phyloP scores from a whole-genome alignment of 92 coral and sea anemone genomes.

The Bergia puertoricense region DNA sequence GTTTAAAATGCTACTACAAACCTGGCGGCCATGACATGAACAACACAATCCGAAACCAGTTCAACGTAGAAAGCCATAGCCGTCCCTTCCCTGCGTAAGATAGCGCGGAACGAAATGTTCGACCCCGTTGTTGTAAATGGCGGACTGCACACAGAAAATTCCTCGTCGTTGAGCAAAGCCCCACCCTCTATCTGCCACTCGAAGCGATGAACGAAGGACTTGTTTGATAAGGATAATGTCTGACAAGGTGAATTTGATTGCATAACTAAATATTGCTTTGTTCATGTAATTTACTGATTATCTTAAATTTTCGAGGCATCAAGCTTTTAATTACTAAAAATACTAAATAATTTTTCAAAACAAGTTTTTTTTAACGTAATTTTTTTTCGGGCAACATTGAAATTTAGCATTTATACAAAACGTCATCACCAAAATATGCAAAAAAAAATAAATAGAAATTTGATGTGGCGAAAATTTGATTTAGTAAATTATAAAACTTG shows the following conservation, averaged over 20 bases:
- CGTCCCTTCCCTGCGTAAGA: neutral
- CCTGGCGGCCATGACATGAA: constrained; percentile 3
- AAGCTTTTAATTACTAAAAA: neutral
- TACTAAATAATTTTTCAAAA: neutral
- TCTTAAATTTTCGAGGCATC: too few relatives aligned
- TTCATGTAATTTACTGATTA: too few relatives aligned
- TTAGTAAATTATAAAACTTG: too few relatives aligned
- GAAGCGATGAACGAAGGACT: constrained; percentile 1
- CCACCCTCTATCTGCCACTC: neutral
- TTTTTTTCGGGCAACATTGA: neutral
- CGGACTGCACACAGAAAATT: neutral
- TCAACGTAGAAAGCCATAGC: neutral
- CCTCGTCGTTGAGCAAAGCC: neutral
- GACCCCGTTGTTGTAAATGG: neutral
- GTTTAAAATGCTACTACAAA: neutral
- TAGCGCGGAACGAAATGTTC: neutral
- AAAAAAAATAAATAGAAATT: too few relatives aligned
- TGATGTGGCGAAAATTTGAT: too few relatives aligned
- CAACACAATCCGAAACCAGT: neutral
- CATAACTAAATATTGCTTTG: too few relatives aligned
- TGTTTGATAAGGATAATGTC: neutral
- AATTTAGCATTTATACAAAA: too few relatives aligned
- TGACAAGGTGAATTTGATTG: neutral
- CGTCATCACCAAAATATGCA: too few relatives aligned
- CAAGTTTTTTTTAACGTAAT: neutral